Evolutionary conservation across 1,140 invertebrate species (phyloP), one percentile per base, ranked within the genome.

Genomic region (Onthophagus taurus): DNA sequence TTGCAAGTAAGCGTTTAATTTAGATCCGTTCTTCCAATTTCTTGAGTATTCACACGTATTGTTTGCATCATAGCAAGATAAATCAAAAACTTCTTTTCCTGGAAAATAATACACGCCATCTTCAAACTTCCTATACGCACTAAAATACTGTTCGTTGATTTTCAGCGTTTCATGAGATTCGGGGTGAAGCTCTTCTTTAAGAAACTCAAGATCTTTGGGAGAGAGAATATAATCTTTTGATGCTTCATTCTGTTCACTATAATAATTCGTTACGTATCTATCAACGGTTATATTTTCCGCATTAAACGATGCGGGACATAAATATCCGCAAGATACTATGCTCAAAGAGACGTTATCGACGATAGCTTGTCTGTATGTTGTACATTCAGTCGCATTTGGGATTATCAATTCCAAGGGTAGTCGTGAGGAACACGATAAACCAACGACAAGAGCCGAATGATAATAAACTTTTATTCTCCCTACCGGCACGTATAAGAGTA

Each of bases 401-500:
- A n/a, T n/a, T n/a, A n/a, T n/a, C n/a, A n/a, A n/a, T n/a, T n/a
- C n/a, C n/a, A n/a, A n/a, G n/a, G n/a, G n/a, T n/a, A n/a, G n/a
- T n/a, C n/a, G n/a, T n/a, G n/a, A n/a, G n/a, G n/a, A n/a, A n/a
- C n/a, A n/a, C 4, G 65, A 64, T 1, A 76, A 52, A 16, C 75
- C 63, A 44, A 83, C 65, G 31, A 78, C 69, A n/a, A 77, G 65
- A 9, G 66, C 61, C 2, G 74, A 61, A 5, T 81, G 81, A 52
- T 75, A 80, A 6, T 72, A 69, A 5, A 82, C 61, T 1, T 70
- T 79, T 41, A 81, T 68, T 47, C 81, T 70, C n/a, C 80, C 82
- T 2, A 81, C 73, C 2, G 82, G 83, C 4, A 85, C 80, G 11
- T 78, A 62, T 7, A 85, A 66, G 35, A 86, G 63, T 4, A 84